Conservation (phyloP, 2,113 vertebrate species). For the Callaeas wilsoni region DNA sequence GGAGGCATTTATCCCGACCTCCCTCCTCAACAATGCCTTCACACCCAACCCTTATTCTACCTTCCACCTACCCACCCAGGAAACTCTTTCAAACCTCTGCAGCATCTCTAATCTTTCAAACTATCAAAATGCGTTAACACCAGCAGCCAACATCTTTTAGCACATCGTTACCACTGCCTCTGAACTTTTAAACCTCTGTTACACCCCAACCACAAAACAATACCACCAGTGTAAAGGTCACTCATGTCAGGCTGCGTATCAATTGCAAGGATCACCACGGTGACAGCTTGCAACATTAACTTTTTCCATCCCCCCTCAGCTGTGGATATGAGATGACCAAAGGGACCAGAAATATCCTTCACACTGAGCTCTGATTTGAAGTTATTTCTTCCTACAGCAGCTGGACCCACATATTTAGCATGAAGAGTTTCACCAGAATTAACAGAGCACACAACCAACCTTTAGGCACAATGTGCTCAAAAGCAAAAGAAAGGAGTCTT, state of each 20-base stretch:
- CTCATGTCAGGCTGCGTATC: accelerated
- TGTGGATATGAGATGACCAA: background rate
- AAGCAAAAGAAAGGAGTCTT: background rate
- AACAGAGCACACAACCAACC: background rate
- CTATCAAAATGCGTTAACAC: background rate
- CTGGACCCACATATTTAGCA: background rate
- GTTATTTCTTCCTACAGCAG: background rate
- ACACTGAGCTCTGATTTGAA: background rate
- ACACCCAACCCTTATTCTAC: background rate
- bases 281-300: background rate
- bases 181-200: background rate
- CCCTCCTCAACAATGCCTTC: background rate
- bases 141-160: background rate
- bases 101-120: background rate
- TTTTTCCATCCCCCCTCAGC: background rate
- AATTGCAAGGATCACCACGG: background rate
- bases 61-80: background rate
- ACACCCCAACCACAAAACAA: background rate
- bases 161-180: background rate
- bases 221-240: accelerated
- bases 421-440: background rate
- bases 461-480: background rate
- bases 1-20: background rate
- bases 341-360: background rate
- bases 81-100: background rate